Evolutionary conservation across 2,797 vertebrate species (phyloP).

Genomic region (Chelon auratus): DNA sequence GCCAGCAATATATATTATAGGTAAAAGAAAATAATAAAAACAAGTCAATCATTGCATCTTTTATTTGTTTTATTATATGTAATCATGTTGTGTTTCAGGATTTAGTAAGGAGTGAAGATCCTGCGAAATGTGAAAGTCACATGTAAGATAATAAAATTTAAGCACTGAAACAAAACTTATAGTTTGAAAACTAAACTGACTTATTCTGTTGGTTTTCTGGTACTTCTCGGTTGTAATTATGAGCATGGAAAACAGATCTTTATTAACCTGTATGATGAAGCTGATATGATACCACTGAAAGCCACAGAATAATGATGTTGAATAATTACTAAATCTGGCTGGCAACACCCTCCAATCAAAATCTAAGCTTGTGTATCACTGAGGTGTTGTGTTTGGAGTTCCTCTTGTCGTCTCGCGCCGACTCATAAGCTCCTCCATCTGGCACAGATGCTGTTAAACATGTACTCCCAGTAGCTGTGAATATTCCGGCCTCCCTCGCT

Average conservation of each 20-base stretch:
- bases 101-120: too few relatives aligned
- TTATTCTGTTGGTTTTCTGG: not conserved
- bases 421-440: conserved; percentile 46
- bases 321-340: not conserved
- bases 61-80: too few relatives aligned
- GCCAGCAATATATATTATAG: not conserved
- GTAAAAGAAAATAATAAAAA: not conserved
- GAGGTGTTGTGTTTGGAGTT: conserved; percentile 8
- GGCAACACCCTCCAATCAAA: not conserved
- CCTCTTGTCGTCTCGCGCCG: conserved; percentile 20
- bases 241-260: not conserved
- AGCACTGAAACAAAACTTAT: not conserved
- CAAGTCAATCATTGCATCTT: not conserved
- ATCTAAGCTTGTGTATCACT: not conserved
- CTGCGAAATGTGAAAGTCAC: not conserved
- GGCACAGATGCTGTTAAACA: conserved; percentile 38
- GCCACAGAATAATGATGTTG: not conserved
- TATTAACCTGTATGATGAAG: not conserved
- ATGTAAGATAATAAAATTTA: not conserved
- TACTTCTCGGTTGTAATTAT: not conserved
- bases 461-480: conserved; percentile 15
- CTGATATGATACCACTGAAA: too few relatives aligned
- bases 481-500: conserved; percentile 31
- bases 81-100: too few relatives aligned
- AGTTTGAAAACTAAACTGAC: too few relatives aligned